Evolutionary conservation across 2,113 vertebrate genomes (phyloP), one percentile per base, ranked within the genome.

Genomic region (Solenodon paradoxus): DNA sequence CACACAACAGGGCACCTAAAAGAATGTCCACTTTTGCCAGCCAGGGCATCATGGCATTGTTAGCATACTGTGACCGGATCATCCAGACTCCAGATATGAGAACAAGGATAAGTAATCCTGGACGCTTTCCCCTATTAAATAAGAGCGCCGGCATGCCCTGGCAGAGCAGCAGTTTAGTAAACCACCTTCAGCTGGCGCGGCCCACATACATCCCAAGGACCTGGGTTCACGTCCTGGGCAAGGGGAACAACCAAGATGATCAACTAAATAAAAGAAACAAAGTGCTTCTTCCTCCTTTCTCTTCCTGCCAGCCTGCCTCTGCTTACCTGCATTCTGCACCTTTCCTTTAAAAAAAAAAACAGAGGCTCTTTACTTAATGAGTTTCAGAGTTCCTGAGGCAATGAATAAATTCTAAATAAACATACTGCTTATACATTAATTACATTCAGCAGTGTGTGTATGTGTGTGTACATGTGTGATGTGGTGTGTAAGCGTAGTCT

Each of bases 351-450:
- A n/a, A n/a, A n/a, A n/a, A n/a, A n/a, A n/a, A n/a, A n/a, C n/a
- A n/a, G n/a, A n/a, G n/a, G n/a, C 0, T 2, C 49, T 88, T 0
- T 0, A 49, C 28, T 53, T 42, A 30, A 32, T 30, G 15, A 72
- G 11, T 28, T 40, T 32, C 22, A 9, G 20, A n/a, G 45, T 26
- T 38, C 16, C 5, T 35, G 45, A 78, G 42, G 6, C 49, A 69
- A 89, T 69, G 51, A 69, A 87, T 35, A 93, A 74, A 92, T 79
- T 75, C 69, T 59, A 22, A 15, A 1, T 35, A 68, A 68, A 63
- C 19, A 19, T 69, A n/a, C 22, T 55, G 22, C 0, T 0, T 59
- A 3, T 35, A 57, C 19, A 5, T 55, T 68, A 88, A 26, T 30
- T 78, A 30, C 1, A 4, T 80, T 42, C 69, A n/a, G 16, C 19